These are phyloP conservation scores for Drosophila ercepeae DNA, from an alignment of 1,140 invertebrate species.

Conservation along the genomic window DNA sequence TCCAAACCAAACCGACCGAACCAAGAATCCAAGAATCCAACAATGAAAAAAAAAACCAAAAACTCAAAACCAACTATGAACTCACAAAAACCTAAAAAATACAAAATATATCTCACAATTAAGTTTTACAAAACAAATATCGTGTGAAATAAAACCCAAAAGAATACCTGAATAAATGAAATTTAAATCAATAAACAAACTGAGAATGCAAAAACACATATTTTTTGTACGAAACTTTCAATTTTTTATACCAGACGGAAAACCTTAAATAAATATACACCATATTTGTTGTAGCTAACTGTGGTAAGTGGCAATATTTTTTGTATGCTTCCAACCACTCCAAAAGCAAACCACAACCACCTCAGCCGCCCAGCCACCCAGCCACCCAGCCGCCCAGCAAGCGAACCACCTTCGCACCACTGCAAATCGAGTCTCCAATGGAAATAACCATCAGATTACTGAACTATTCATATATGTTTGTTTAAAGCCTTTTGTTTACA, in stretches of 20 bases:
- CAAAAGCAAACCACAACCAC: conserved; percentile 9
- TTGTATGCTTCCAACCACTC: conserved; percentile 36
- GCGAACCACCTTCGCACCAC: conserved; percentile 16
- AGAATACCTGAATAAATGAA: conserved; percentile 56
- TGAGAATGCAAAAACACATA: conserved; percentile 37
- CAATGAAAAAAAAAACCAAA: conserved; percentile 20
- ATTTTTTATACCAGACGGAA: conserved; percentile 56
- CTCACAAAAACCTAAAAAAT: conserved; percentile 26
- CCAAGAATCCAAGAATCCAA: conserved; percentile 25
- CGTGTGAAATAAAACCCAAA: conserved; percentile 61
- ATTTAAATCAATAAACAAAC: conserved; percentile 26
- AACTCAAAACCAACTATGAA: conserved; percentile 29
- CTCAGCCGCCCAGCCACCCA: conserved; percentile 12
- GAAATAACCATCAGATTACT: conserved; percentile 16
- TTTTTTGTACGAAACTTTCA: conserved; percentile 63
- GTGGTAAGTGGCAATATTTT: conserved; percentile 77
- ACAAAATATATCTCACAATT: conserved; percentile 62
- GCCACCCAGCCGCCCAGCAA: conserved; percentile 24
- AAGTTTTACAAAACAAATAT: conserved; percentile 52
- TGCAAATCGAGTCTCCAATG: not conserved
- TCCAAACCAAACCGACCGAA: conserved; percentile 13
- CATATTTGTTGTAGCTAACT: conserved; percentile 32
- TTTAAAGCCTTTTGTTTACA: conserved; percentile 10
- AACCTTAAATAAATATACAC: conserved; percentile 32
- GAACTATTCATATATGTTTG: conserved; percentile 18